These are phyloP conservation scores for Tholera decimalis DNA, from an alignment of 2,888 invertebrate species.

Conservation along the genomic window DNA sequence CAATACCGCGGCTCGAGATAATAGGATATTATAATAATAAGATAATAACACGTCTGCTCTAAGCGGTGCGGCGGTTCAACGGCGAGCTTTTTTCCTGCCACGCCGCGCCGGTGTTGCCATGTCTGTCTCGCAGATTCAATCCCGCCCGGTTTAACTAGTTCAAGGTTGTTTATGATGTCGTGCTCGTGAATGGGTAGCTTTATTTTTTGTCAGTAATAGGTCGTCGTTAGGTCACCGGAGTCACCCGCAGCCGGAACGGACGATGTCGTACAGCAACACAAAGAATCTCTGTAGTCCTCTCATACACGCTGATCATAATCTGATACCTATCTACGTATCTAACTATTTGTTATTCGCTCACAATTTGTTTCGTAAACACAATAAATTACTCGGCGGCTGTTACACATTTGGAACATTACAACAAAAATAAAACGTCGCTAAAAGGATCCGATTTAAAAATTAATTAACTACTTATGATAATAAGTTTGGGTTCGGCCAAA, in stretches of 20 bases:
- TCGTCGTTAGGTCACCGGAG: slow-evolving; percentile 86
- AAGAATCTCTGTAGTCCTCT: slow-evolving; percentile 74
- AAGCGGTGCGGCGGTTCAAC: slow-evolving; percentile 83
- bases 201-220: slow-evolving; percentile 86
- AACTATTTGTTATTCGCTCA: slow-evolving; percentile 66
- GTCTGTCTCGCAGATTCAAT: slow-evolving; percentile 79
- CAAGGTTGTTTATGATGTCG: slow-evolving; percentile 83
- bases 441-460: slow-evolving; percentile 82
- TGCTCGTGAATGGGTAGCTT: slow-evolving; percentile 84
- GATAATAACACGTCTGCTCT: slow-evolving; percentile 88
- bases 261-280: slow-evolving; percentile 77
- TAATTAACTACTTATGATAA: slow-evolving; percentile 88
- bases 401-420: slow-evolving; percentile 74
- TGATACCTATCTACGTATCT: slow-evolving; percentile 63
- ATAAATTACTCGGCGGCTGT: slow-evolving; percentile 74
- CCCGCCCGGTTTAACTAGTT: slow-evolving; percentile 88
- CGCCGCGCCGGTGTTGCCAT: slow-evolving; percentile 79
- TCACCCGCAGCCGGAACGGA: slow-evolving; percentile 82
- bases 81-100: slow-evolving; percentile 77
- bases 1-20: slow-evolving; percentile 71
- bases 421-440: slow-evolving; percentile 77
- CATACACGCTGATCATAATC: slow-evolving; percentile 63
- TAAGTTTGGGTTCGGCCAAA: slow-evolving; percentile 79
- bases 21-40: slow-evolving; percentile 85
- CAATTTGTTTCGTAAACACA: slow-evolving; percentile 75